phyloP scores from a whole-genome alignment of 2,888 invertebrate species.

The Micoletzkya japonica region DNA sequence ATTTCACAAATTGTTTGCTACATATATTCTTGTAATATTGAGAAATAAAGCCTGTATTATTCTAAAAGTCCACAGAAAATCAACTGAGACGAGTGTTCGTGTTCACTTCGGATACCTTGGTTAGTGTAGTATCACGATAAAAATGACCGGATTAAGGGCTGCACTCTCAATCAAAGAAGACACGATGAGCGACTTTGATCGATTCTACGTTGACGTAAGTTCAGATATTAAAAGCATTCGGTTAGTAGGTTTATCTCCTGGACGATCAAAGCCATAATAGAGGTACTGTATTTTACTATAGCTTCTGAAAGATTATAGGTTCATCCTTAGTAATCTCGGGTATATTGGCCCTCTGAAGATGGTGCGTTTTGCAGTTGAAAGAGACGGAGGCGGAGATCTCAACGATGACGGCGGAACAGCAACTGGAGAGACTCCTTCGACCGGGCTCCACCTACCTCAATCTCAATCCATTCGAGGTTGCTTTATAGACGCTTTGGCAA shows the following conservation, averaged over 20 bases:
- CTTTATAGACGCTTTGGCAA: not conserved
- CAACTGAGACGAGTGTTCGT: too few species aligned
- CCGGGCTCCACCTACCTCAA: conserved; percentile 98
- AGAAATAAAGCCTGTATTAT: too few species aligned
- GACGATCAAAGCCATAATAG: not conserved
- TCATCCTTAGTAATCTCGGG: not conserved
- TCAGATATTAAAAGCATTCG: not conserved
- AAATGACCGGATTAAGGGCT: too few species aligned
- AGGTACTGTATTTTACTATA: not conserved
- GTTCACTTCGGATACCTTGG: too few species aligned
- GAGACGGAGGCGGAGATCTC: conserved; percentile 97
- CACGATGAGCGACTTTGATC: conserved; percentile 48
- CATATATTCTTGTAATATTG: too few species aligned
- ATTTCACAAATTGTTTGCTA: too few species aligned
- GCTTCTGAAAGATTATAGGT: not conserved
- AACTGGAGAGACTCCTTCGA: conserved; percentile 89
- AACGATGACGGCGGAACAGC: conserved; percentile 91
- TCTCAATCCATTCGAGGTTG: conserved; percentile 80
- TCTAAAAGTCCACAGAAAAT: too few species aligned
- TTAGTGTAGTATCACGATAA: too few species aligned
- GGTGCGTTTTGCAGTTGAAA: conserved; percentile 85
- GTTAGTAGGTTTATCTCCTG: not conserved
- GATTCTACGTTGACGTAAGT: conserved; percentile 57
- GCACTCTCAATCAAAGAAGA: too few species aligned
- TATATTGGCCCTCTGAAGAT: not conserved